Evolutionary conservation across 1,140 invertebrate genomes (phyloP), one percentile per base, ranked within the genome.

Genomic region (Scaptomyza graminum): DNA sequence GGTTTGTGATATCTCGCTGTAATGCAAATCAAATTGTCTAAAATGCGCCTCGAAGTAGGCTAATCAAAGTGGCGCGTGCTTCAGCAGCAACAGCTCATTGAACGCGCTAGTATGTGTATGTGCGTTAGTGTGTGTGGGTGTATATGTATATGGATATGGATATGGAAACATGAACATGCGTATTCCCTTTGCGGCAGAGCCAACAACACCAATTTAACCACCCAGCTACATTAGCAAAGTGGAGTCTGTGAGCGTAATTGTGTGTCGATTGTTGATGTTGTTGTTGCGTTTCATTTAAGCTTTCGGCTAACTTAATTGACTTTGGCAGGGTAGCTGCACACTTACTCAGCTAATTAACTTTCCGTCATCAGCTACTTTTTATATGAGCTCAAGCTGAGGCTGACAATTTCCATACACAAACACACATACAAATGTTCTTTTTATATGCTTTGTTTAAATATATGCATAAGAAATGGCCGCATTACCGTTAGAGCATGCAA

Each of bases 51-150:
- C 16, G 15, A 67, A 60, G 55, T 61, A 68, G 37, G 63, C 65
- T 69, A 74, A 85, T 85, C 64, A 80, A 85, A 80, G 41, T 77
- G 69, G 74, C 74, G 76, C 81, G 80, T 84, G 76, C 50, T 76
- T 51, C 37, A 41, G n/a, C 64, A 72, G 66, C 64, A 68, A 67
- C 75, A 74, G 73, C 66, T 67, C 62, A 74, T 69, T 50, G 57
- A 41, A 28, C 31, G 47, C 5, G 31, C 11, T 9, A 5, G 12
- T 69, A 13, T 28, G 8, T 22, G 44, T 64, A 8, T 41, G 46
- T 37, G 62, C 12, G 22, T 60, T 8, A 28, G 13, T 43, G 22
- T 49, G 5, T 39, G 25, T 37, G 31, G 15, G 11, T n/a, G 3
- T 41, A 25, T n/a, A 16, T 43, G 28, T 60, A 16, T 16, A 16